A percentile compares a stretch with the other conserved stretches of the same genome.
phyloP scores from a whole-genome alignment of 2,888 invertebrate genomes.

The Agapetus fuscipes region DNA sequence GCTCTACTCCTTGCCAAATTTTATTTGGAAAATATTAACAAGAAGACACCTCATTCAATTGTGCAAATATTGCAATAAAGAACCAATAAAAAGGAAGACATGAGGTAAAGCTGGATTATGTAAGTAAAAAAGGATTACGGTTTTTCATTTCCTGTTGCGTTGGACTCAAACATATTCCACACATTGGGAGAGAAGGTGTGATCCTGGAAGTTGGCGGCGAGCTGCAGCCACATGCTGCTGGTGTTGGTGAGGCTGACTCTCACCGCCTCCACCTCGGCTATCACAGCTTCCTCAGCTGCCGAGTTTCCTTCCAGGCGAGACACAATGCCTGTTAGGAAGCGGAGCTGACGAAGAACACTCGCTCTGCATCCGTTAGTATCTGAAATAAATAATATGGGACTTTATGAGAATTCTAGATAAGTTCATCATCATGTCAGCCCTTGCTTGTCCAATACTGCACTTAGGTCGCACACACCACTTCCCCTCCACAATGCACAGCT shows the following conservation, averaged over 20 bases:
- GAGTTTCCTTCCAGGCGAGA: slow-evolving; percentile 44
- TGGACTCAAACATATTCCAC: slow-evolving; percentile 40
- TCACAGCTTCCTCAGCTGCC: slow-evolving; percentile 37
- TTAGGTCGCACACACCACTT: no score
- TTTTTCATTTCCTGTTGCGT: neutral
- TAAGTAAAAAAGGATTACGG: no score
- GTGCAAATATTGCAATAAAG: no score
- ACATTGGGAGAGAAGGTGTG: slow-evolving; percentile 45
- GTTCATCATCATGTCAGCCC: no score
- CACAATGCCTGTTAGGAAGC: slow-evolving; percentile 61
- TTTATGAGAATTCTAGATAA: slow-evolving; percentile 7
- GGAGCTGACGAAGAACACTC: slow-evolving; percentile 66
- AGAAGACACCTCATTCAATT: no score
- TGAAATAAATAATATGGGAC: slow-evolving; percentile 25
- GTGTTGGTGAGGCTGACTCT: slow-evolving; percentile 49
- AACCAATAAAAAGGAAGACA: no score
- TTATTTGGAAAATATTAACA: no score
- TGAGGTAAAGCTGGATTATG: no score
- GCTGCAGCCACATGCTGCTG: slow-evolving; percentile 56
- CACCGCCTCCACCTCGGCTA: slow-evolving; percentile 47
- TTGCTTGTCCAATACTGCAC: no score
- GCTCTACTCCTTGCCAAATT: no score
- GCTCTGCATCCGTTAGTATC: slow-evolving; percentile 64
- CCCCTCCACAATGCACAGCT: no score
- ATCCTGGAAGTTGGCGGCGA: slow-evolving; percentile 60